Conservation (phyloP, 2,888 invertebrate genomes). For the Acrobasis repandana region DNA sequence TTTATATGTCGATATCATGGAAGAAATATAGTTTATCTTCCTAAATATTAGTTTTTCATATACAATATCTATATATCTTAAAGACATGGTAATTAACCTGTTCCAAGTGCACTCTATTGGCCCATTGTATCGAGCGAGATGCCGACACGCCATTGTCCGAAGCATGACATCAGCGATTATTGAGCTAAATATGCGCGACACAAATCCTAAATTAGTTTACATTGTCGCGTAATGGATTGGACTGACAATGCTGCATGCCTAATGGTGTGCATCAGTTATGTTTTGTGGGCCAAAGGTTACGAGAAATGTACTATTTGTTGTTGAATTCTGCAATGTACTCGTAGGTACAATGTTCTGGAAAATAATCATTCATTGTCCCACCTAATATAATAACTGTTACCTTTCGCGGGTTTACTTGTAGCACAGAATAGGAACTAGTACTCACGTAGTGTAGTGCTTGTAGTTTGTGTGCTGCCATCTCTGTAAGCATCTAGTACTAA, state of each 20-base stretch:
- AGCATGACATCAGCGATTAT: constrained; percentile 57
- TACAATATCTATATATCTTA: constrained; percentile 21
- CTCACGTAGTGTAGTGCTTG: too few species aligned
- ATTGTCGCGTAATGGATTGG: constrained; percentile 18
- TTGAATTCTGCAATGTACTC: background rate
- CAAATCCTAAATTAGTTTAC: constrained; percentile 32
- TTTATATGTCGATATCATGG: too few species aligned
- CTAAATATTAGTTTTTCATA: background rate
- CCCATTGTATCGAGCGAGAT: constrained; percentile 39
- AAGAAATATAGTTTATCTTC: too few species aligned
- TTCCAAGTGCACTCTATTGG: constrained; percentile 29
- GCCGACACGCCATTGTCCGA: constrained; percentile 29
- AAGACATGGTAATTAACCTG: constrained; percentile 39
- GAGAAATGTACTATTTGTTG: background rate
- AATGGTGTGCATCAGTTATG: constrained; percentile 5
- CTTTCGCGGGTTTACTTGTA: too few species aligned
- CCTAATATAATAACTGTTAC: too few species aligned
- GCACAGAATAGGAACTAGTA: too few species aligned
- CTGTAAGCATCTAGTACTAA: too few species aligned
- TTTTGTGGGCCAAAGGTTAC: background rate
- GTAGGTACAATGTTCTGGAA: too few species aligned
- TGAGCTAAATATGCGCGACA: constrained; percentile 43
- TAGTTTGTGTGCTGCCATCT: too few species aligned
- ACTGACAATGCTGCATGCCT: constrained; percentile 8
- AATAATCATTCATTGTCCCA: too few species aligned